These are phyloP conservation scores for Ostrea denselamellosa DNA, from an alignment of 1,140 invertebrate genomes.

Conservation along the genomic window DNA sequence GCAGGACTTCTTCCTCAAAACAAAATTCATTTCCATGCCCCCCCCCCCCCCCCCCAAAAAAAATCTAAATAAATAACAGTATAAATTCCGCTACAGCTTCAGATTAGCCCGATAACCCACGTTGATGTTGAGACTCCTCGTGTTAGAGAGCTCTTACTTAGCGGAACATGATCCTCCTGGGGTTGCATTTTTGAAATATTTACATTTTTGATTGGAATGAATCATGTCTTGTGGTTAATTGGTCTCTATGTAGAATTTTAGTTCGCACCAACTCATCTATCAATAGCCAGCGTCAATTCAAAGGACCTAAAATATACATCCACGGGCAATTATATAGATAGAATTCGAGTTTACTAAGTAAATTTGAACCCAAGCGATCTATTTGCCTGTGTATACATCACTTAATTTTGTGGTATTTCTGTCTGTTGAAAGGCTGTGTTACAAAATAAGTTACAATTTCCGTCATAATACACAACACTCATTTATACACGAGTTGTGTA, in stretches of 20 bases:
- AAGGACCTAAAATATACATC: too few species aligned
- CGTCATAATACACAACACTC: background rate
- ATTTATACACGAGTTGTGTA: background rate
- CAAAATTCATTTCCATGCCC: background rate
- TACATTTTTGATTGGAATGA: background rate
- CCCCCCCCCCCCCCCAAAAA: too few species aligned
- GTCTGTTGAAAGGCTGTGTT: background rate
- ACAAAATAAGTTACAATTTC: slow-evolving; percentile 26
- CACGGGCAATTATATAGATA: too few species aligned
- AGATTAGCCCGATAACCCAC: background rate
- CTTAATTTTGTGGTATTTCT: background rate
- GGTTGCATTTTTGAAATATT: background rate
- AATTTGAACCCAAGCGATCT: too few species aligned
- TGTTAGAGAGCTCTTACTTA: background rate
- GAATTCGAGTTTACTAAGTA: too few species aligned
- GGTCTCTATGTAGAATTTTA: too few species aligned
- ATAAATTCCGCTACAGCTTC: background rate
- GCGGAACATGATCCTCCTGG: background rate
- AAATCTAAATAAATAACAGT: background rate
- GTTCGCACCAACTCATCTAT: too few species aligned
- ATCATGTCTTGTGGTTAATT: too few species aligned
- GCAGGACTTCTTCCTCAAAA: background rate
- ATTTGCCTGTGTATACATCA: background rate
- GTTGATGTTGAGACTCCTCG: background rate
- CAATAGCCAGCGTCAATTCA: too few species aligned